Percentiles rank a stretch among this genome's conserved stretches.
Evolutionary conservation across 2,888 invertebrate species (phyloP).

Genomic region (Frankliniella fusca): DNA sequence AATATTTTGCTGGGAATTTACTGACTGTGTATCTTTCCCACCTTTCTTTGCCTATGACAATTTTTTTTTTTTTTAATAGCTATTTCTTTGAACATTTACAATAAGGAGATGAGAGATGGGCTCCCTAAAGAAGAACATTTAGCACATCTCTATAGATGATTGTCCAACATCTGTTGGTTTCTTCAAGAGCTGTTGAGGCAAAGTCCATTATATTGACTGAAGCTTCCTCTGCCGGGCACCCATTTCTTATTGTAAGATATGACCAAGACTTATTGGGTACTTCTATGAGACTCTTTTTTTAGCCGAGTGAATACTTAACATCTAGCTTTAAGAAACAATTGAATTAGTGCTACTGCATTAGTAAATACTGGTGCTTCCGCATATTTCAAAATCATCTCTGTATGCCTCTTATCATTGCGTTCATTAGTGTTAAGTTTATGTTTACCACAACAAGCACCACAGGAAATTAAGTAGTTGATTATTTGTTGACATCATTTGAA

Average conservation of each 20-base stretch:
- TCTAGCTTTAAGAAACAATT: not conserved
- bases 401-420: not conserved
- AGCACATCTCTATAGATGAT: too few relatives aligned
- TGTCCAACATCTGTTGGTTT: too few relatives aligned
- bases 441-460: too few relatives aligned
- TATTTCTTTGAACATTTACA: not conserved
- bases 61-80: not conserved
- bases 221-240: too few relatives aligned
- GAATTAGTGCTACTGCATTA: not conserved
- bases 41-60: not conserved
- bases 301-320: conserved; percentile 23
- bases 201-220: too few relatives aligned
- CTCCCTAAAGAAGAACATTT: too few relatives aligned
- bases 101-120: not conserved
- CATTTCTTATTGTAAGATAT: not conserved
- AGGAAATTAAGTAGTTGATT: too few relatives aligned
- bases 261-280: not conserved
- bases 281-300: not conserved
- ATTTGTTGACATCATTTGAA: too few relatives aligned
- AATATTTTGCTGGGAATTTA: too few relatives aligned
- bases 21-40: too few relatives aligned
- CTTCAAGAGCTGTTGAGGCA: too few relatives aligned
- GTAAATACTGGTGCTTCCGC: conserved; percentile 6
- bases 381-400: not conserved
- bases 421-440: not conserved